Evolutionary conservation across 2,113 vertebrate species (phyloP), one percentile per base, ranked within the genome.

Genomic region (Stigmatopora argus): DNA sequence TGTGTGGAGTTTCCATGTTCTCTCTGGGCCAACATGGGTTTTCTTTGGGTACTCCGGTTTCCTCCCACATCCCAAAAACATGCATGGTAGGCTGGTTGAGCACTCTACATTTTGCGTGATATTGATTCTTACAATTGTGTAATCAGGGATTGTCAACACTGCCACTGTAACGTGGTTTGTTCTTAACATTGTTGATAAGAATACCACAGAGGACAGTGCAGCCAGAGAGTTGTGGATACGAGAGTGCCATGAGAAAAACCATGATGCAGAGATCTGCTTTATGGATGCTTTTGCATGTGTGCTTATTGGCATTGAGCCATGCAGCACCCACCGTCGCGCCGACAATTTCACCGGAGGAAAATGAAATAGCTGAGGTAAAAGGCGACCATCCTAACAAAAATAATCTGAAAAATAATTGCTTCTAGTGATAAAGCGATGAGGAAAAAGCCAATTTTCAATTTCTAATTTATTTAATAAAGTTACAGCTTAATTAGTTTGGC

Each of bases 351-450:
- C 48, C 72, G 12, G 70, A 86, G 13, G 78, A 82, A 0, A 18
- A 79, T 48, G 56, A 52, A 51, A n/a, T 81, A 31, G 87, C 86
- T 56, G 65, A 87, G 86, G 88, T 86, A 83, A 77, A 31, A 31
- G 26, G 6, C 14, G 26, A 55, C 12, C 12, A 31, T 31, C 13
- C 19, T 26, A 2, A 23, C 52, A 21, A 11, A 55, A 11, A 14
- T 11, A 38, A 15, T 41, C 15, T 10, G 19, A 9, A 1, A 46
- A 18, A 18, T 41, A 14, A 14, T 13, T 19, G 8, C 5, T 46
- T 11, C 58, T 23, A 64, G 13, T 7, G 26, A 3, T 19, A 31
- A 52, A 1, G 5, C 14, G 4, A 5, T 34, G 56, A 18, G 35
- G 9, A 52, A 5, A 19, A 10, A 21, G 7, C 35, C 18, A 13